Percentiles rank a stretch among this genome's conserved stretches.
These are phyloP conservation scores for Alloscopus bannaensis DNA, from an alignment of 2,888 invertebrate genomes.

Conservation along the genomic window DNA sequence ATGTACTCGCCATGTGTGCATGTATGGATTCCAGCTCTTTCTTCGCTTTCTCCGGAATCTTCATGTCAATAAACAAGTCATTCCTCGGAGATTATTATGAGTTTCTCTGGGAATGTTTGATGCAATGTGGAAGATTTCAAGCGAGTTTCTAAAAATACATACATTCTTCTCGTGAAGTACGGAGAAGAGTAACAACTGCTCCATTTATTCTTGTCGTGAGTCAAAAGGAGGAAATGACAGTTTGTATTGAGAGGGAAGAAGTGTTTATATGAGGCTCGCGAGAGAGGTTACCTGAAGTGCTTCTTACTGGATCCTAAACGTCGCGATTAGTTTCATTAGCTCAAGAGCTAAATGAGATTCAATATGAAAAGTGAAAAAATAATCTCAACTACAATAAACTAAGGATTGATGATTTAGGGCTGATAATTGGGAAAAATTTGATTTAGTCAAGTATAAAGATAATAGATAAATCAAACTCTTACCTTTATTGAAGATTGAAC, in stretches of 20 bases:
- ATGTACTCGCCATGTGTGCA: neutral
- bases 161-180: too few species aligned
- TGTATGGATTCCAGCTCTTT: neutral
- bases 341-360: neutral
- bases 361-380: neutral
- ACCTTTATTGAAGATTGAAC: too few species aligned
- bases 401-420: neutral
- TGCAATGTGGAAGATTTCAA: neutral
- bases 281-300: too few species aligned
- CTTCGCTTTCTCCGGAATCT: neutral
- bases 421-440: neutral
- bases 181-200: neutral
- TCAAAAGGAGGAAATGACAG: constrained; percentile 28
- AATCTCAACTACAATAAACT: neutral
- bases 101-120: neutral
- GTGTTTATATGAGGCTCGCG: constrained; percentile 7
- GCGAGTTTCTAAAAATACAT: neutral
- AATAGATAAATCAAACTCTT: too few species aligned
- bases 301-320: too few species aligned
- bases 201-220: neutral
- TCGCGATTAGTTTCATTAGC: too few species aligned
- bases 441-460: too few species aligned
- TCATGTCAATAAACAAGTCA: constrained; percentile 37
- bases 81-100: neutral
- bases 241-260: constrained; percentile 16